Percentiles rank a stretch among this genome's conserved stretches.
phyloP scores from a whole-genome alignment of 1,140 invertebrate species.

The Ladona fulva region DNA sequence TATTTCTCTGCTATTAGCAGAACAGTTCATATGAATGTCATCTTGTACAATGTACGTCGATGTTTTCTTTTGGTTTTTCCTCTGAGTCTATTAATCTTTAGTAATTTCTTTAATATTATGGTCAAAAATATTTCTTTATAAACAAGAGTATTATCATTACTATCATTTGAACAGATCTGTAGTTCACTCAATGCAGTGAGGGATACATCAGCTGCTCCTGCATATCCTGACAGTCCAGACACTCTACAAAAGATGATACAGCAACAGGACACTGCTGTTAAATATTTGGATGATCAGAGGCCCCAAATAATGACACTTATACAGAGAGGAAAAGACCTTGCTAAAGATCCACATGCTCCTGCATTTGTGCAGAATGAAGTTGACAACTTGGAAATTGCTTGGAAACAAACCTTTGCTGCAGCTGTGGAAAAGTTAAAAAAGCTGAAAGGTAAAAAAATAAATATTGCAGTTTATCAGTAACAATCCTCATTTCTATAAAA shows the following conservation, averaged over 20 bases:
- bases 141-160: no score
- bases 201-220: conserved; percentile 51
- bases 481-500: no score
- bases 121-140: neutral
- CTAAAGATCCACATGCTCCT: conserved; percentile 75
- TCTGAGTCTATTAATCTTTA: neutral
- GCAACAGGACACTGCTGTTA: conserved; percentile 69
- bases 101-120: neutral
- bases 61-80: neutral
- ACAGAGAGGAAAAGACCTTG: conserved; percentile 79
- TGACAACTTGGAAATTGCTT: conserved; percentile 69
- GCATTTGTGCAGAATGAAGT: conserved; percentile 77
- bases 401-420: conserved; percentile 79
- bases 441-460: conserved; percentile 48
- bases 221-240: conserved; percentile 59
- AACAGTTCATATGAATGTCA: no score
- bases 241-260: conserved; percentile 62
- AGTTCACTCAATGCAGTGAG: conserved; percentile 46
- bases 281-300: conserved; percentile 75
- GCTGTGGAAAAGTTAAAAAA: conserved; percentile 74
- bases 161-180: neutral
- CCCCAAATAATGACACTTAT: conserved; percentile 81
- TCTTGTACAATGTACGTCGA: no score
- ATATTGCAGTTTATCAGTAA: neutral
- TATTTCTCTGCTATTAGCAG: no score